Evolutionary conservation across 2,888 invertebrate genomes (phyloP).

Genomic region (Cremastinae sp.): DNA sequence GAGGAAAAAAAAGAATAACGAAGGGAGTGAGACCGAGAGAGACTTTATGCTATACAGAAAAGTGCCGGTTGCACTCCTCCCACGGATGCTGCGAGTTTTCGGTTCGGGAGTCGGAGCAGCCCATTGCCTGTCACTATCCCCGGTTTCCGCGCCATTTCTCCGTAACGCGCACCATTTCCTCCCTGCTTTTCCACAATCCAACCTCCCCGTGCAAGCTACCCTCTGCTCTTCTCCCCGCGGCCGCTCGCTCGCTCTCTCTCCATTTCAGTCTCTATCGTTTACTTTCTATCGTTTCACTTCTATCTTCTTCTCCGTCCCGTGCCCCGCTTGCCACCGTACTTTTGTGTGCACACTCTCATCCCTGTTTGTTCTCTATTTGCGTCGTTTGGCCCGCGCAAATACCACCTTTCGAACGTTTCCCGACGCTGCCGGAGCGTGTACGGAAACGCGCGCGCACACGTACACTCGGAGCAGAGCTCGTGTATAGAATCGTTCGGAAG

Average conservation of each 20-base stretch:
- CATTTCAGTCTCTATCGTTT: constrained; percentile 58
- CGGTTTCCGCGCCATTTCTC: constrained; percentile 80
- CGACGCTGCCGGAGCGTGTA: constrained; percentile 48
- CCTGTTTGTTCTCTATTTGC: constrained; percentile 79
- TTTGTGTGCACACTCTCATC: constrained; percentile 63
- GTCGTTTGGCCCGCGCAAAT: constrained; percentile 79
- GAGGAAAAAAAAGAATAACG: constrained; percentile 51
- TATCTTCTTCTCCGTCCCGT: constrained; percentile 42
- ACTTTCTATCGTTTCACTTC: constrained; percentile 55
- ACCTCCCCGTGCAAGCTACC: constrained; percentile 62
- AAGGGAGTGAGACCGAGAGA: constrained; percentile 37
- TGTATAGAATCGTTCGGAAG: constrained; percentile 39
- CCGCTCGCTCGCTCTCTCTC: constrained; percentile 62
- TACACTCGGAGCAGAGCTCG: constrained; percentile 6
- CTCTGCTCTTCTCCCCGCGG: constrained; percentile 48
- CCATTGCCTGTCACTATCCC: constrained; percentile 80
- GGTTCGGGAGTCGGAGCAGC: constrained; percentile 66
- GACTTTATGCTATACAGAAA: constrained; percentile 42
- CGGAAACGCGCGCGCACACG: constrained; percentile 9
- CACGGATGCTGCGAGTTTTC: constrained; percentile 64
- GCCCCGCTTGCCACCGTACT: constrained; percentile 17
- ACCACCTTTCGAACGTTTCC: constrained; percentile 72
- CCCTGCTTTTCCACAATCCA: constrained; percentile 73
- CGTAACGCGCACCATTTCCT: constrained; percentile 80
- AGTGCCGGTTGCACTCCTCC: constrained; percentile 61